Evolutionary conservation across 2,888 invertebrate species (phyloP).

Genomic region (Tiliacea citrago): DNA sequence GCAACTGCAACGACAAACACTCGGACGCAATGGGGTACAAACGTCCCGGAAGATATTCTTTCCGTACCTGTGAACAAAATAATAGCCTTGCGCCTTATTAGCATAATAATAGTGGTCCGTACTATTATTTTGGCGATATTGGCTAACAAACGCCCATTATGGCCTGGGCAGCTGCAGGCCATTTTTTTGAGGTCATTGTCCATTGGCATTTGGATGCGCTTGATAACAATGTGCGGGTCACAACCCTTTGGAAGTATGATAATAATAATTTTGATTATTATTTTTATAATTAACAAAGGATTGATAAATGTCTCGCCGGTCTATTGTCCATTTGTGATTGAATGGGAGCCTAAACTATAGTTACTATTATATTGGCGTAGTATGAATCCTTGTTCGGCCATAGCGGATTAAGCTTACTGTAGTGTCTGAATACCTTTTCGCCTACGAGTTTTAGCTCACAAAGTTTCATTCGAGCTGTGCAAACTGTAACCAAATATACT

Average conservation of each 20-base stretch:
- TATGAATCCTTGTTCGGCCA: conserved; percentile 25
- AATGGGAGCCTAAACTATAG: conserved; percentile 28
- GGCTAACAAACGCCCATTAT: conserved; percentile 84
- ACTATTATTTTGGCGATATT: conserved; percentile 87
- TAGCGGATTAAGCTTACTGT: conserved; percentile 31
- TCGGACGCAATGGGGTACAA: conserved; percentile 78
- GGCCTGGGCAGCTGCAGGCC: conserved; percentile 84
- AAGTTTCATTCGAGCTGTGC: conserved; percentile 20
- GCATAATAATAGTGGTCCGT: conserved; percentile 86
- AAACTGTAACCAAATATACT: conserved; percentile 20
- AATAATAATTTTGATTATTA: conserved; percentile 53
- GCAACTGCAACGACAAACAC: conserved; percentile 76
- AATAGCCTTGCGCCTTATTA: conserved; percentile 86
- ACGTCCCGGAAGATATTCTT: conserved; percentile 80
- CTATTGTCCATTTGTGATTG: conserved; percentile 37
- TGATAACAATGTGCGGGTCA: conserved; percentile 76
- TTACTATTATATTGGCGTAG: conserved; percentile 13
- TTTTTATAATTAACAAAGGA: conserved; percentile 52
- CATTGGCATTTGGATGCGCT: conserved; percentile 82
- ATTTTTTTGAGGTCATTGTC: conserved; percentile 83
- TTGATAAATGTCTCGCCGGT: conserved; percentile 24
- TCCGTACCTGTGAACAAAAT: conserved; percentile 85
- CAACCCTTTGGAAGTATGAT: conserved; percentile 71
- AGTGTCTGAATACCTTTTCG: conserved; percentile 40
- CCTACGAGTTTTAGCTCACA: conserved; percentile 41